phyloP scores from a whole-genome alignment of 2,113 vertebrate species.

The Pterocles burchelli region DNA sequence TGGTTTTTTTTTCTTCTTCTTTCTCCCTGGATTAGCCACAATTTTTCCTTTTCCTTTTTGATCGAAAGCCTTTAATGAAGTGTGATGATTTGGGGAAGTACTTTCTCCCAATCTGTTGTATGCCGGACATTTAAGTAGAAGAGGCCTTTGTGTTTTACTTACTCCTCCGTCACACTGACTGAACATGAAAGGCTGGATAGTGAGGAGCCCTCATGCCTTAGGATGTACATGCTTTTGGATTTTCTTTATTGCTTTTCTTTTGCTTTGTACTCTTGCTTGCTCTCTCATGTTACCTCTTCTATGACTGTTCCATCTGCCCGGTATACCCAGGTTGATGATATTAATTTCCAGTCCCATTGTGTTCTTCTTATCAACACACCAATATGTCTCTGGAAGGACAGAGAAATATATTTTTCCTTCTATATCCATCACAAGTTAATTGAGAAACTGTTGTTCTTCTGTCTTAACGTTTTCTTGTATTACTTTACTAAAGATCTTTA shows the following conservation, averaged over 20 bases:
- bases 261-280: neutral
- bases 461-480: neutral
- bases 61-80: conserved; percentile 12
- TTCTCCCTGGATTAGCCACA: neutral
- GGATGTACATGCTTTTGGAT: neutral
- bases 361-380: neutral
- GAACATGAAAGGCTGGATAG: conserved; percentile 10
- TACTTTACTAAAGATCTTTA: neutral
- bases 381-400: neutral
- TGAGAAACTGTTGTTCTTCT: neutral
- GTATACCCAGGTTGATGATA: neutral
- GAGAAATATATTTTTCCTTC: neutral
- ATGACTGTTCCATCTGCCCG: accelerated
- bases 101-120: neutral
- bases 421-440: neutral
- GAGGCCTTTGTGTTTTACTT: conserved; percentile 10
- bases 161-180: neutral
- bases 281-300: neutral
- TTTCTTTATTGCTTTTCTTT: neutral
- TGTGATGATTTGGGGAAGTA: conserved; percentile 1
- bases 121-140: neutral
- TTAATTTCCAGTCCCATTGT: neutral
- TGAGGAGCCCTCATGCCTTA: neutral
- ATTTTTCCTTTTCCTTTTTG: neutral
- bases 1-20: neutral